phyloP scores from a whole-genome alignment of 2,888 invertebrate genomes.

The Drosophila histrio region DNA sequence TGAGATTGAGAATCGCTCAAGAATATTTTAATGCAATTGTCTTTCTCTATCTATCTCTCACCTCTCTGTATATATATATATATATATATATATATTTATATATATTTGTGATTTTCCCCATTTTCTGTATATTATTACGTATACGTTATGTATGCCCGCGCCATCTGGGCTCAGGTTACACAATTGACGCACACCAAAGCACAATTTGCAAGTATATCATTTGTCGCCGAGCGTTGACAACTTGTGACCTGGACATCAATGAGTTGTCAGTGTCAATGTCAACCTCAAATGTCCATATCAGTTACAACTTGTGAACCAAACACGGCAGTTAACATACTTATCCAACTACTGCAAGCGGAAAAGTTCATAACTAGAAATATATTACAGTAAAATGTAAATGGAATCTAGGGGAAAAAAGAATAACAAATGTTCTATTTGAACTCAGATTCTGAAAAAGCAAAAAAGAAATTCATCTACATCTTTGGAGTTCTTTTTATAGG shows the following conservation, averaged over 20 bases:
- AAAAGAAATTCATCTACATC: background rate
- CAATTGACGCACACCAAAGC: slow-evolving; percentile 7
- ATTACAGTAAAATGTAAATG: background rate
- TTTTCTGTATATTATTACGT: slow-evolving; percentile 32
- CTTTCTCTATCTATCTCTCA: background rate
- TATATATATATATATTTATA: background rate
- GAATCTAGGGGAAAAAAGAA: too few relatives aligned
- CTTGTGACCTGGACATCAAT: slow-evolving; percentile 43
- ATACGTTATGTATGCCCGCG: slow-evolving; percentile 33
- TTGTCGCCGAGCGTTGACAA: slow-evolving; percentile 23
- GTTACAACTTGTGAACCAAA: slow-evolving; percentile 14
- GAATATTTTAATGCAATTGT: background rate
- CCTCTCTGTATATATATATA: background rate
- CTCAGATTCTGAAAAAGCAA: background rate
- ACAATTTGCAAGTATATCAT: slow-evolving; percentile 12
- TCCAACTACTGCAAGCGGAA: background rate
- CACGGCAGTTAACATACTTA: background rate
- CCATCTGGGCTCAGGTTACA: slow-evolving; percentile 28
- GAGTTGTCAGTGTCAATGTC: slow-evolving; percentile 27
- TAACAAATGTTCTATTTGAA: background rate
- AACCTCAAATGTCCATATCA: slow-evolving; percentile 29
- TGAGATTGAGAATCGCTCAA: background rate
- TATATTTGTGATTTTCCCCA: background rate
- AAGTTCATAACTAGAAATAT: background rate
- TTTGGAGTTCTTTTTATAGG: background rate